A percentile compares a stretch with the other conserved stretches of the same genome.
Conservation (phyloP, 2,113 vertebrate genomes). For the Potamarius usumacintae region DNA sequence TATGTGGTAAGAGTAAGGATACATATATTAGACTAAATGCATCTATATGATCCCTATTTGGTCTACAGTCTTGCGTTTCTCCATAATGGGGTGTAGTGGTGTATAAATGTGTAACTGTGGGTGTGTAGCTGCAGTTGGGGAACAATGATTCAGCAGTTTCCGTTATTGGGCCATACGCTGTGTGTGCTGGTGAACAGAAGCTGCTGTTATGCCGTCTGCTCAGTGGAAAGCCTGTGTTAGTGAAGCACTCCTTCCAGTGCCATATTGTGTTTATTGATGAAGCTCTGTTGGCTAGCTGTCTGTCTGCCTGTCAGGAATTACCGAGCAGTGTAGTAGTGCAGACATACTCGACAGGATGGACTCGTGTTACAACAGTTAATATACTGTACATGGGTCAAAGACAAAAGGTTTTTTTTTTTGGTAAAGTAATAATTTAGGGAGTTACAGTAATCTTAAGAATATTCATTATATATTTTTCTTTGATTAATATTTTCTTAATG, state of each 20-base stretch:
- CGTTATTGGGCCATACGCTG: constrained; percentile 13
- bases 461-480: not conserved
- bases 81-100: not conserved
- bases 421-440: not conserved
- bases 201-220: constrained; percentile 28
- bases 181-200: constrained; percentile 32
- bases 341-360: not conserved
- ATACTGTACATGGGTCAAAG: constrained; percentile 13
- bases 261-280: constrained; percentile 33
- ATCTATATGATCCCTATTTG: constrained; percentile 27
- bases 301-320: constrained; percentile 24
- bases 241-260: constrained; percentile 10
- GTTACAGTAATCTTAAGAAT: not conserved
- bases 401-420: not conserved
- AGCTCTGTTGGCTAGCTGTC: constrained; percentile 22
- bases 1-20: not conserved
- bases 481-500: not conserved
- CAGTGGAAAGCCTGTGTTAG: not conserved
- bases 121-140: constrained; percentile 1
- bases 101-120: not conserved
- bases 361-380: constrained; percentile 25
- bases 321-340: constrained; percentile 7
- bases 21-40: constrained; percentile 1
- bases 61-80: constrained; percentile 29
- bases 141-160: constrained; percentile 38